These are phyloP conservation scores for Mycalesis mineus DNA, from an alignment of 2,888 invertebrate species.

Conservation along the genomic window DNA sequence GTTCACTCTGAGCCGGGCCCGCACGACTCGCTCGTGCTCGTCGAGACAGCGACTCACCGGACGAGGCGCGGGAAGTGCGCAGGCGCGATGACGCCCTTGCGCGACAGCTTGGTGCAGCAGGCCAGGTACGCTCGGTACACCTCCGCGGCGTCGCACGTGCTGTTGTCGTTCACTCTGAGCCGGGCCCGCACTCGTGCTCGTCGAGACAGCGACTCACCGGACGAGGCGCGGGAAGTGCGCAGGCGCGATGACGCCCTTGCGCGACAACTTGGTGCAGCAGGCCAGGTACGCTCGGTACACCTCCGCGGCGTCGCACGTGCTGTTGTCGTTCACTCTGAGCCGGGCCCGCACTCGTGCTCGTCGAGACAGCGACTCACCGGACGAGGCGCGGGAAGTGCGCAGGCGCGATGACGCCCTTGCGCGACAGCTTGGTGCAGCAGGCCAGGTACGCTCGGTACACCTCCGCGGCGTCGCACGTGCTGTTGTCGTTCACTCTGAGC, in stretches of 20 bases:
- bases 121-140: conserved; percentile 93
- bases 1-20: too few relatives aligned
- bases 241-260: conserved; percentile 90
- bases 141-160: conserved; percentile 81
- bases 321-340: conserved; percentile 85
- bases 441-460: too few relatives aligned
- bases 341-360: conserved; percentile 90
- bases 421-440: too few relatives aligned
- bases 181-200: too few relatives aligned
- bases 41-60: too few relatives aligned
- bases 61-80: conserved; percentile 83
- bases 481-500: too few relatives aligned
- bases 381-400: too few relatives aligned
- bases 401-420: too few relatives aligned
- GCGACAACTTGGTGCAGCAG: conserved; percentile 89
- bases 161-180: too few relatives aligned
- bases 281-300: conserved; percentile 93
- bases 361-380: too few relatives aligned
- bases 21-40: too few relatives aligned
- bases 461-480: too few relatives aligned
- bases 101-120: conserved; percentile 89
- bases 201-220: conserved; percentile 72
- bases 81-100: conserved; percentile 90
- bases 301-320: conserved; percentile 89
- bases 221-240: conserved; percentile 92